Percentiles rank a stretch among this genome's conserved stretches.
Conservation (phyloP, 2,797 vertebrate species). For the Myotis daubentonii region DNA sequence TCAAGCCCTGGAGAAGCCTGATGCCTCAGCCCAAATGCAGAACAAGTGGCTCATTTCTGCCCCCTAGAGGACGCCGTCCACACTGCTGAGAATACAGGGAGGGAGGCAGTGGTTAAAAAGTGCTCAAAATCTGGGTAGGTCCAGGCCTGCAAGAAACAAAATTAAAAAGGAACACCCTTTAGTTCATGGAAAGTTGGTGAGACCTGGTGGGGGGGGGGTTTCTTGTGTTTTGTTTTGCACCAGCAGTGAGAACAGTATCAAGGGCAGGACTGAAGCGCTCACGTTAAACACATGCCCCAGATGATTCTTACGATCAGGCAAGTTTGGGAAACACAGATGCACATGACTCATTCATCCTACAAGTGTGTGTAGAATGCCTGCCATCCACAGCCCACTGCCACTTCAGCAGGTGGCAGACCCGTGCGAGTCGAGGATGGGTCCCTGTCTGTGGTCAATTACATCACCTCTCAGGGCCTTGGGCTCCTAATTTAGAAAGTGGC, state of each 20-base stretch:
- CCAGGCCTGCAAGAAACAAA: neutral
- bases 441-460: neutral
- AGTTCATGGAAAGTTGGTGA: neutral
- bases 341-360: neutral
- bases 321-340: neutral
- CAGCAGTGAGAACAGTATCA: neutral
- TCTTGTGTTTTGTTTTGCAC: neutral
- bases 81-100: neutral
- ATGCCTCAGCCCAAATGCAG: neutral
- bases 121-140: neutral
- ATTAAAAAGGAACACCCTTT: neutral
- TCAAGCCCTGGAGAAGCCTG: neutral
- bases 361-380: neutral
- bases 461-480: neutral
- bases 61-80: slow-evolving; percentile 64
- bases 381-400: neutral
- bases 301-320: neutral
- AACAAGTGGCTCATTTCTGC: slow-evolving; percentile 59
- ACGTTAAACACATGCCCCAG: neutral
- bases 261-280: neutral
- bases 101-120: neutral
- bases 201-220: neutral
- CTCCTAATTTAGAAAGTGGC: neutral
- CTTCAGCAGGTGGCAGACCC: too few species aligned
- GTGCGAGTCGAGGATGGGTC: neutral